Base-by-base conservation (phyloP, 2,888 invertebrate species). In the Chymomyza fuscimana region DNA sequence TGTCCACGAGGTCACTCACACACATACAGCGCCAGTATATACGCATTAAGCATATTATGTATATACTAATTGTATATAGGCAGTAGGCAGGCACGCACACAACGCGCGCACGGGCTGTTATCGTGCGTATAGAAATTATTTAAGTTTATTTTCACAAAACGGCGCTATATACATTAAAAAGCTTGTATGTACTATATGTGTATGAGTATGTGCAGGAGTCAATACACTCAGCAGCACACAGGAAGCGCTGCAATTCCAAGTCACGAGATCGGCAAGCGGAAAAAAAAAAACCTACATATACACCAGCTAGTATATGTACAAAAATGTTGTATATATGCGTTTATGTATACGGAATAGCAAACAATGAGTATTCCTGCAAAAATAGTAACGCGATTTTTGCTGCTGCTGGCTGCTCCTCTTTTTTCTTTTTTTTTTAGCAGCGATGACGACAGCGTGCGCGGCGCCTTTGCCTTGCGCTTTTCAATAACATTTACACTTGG, bases 401-500 rank as follows among this genome's bases (percentile, higher is more conserved):
- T 51, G 66, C 51, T 66, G 58, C 60, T 58, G 58, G 61, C 40
- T 74, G 72, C 70, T 83, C 83, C 81, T 78, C 71, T 78, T 78
- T 75, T 79, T 67, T 63, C 67, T 65, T 65, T 69, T 72, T 71
- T 74, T 77, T 73, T 76, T 81, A 74, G 78, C 83, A 80, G 86
- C 84, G 83, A 83, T 83, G 83, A 83, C 83, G 83, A 86, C 83
- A 83, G 83, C 83, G 83, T 82, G 77, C 82, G 77, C 82, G 80
- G 78, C 82, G 73, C 71, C 78, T 81, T 81, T 73, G 79, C 79
- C 73, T 76, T 60, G 82, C 70, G 81, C 74, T 80, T 81, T 86
- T 86, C 83, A 83, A 86, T 86, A 86, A 83, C 86, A 86, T 83
- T 83, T 86, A 86, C 83, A 86, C 84, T 81, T 86, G 80, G 80